These are phyloP conservation scores for Hypolimnas misippus DNA, from an alignment of 2,888 invertebrate genomes.

Conservation along the genomic window DNA sequence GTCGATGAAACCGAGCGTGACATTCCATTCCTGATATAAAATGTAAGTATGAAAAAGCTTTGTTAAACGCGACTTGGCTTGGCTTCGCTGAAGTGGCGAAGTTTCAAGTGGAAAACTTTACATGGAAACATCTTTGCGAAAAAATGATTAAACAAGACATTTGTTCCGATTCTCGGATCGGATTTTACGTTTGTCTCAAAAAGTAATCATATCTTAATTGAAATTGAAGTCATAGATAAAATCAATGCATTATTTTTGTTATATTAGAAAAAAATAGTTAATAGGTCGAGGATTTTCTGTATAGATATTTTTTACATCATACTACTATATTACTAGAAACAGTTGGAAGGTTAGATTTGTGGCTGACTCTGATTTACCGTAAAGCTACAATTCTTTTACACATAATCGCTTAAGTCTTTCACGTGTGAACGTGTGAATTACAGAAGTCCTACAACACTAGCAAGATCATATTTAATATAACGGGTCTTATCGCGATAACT, in stretches of 20 bases:
- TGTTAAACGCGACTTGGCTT: conserved; percentile 81
- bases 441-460: too few species aligned
- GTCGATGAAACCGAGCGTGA: conserved; percentile 80
- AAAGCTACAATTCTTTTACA: background rate
- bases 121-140: conserved; percentile 79
- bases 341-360: background rate
- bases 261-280: too few species aligned
- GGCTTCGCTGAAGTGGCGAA: conserved; percentile 81
- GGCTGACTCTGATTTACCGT: conserved; percentile 1
- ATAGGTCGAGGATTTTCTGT: too few species aligned
- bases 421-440: background rate
- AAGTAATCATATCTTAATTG: background rate
- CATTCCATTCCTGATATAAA: conserved; percentile 82
- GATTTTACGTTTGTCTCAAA: conserved; percentile 1
- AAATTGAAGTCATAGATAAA: too few species aligned
- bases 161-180: conserved; percentile 17
- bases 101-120: conserved; percentile 84
- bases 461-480: too few species aligned
- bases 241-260: too few species aligned
- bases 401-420: background rate
- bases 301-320: too few species aligned
- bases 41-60: conserved; percentile 83
- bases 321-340: conserved; percentile 46
- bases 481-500: too few species aligned
- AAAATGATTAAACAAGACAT: conserved; percentile 62